These are phyloP conservation scores for Physella acuta DNA, from an alignment of 1,140 invertebrate species.

Conservation along the genomic window DNA sequence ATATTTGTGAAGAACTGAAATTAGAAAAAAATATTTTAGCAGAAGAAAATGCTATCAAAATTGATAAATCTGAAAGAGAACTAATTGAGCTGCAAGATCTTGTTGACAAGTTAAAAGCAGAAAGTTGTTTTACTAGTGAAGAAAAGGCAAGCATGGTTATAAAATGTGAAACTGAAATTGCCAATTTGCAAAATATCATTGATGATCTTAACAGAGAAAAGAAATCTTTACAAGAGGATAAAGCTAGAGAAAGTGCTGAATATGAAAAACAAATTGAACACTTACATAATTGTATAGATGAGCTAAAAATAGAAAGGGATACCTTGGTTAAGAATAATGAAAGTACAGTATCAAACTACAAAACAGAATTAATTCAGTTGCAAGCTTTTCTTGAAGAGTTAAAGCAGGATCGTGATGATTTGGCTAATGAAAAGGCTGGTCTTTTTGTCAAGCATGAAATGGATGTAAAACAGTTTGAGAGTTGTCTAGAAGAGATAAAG, in stretches of 20 bases:
- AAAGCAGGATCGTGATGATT: neutral
- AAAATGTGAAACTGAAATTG: neutral
- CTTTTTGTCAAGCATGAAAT: neutral
- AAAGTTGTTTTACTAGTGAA: neutral
- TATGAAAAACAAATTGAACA: too few relatives aligned
- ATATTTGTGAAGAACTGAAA: too few relatives aligned
- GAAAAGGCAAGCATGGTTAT: too few relatives aligned
- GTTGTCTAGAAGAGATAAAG: neutral
- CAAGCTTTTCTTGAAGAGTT: neutral
- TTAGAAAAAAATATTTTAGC: too few relatives aligned
- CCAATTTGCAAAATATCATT: neutral
- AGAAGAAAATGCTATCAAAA: too few relatives aligned
- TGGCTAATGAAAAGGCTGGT: neutral
- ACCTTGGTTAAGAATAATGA: too few relatives aligned
- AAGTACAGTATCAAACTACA: too few relatives aligned
- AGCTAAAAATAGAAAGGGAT: too few relatives aligned
- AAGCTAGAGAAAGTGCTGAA: neutral
- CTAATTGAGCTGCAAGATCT: neutral
- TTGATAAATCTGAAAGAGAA: too few relatives aligned
- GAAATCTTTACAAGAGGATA: neutral
- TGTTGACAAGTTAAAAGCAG: neutral
- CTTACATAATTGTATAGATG: too few relatives aligned
- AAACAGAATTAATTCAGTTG: too few relatives aligned
- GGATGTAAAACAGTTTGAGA: neutral
- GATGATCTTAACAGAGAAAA: neutral